Percentiles rank a stretch among this genome's conserved stretches.
Conservation (phyloP, 2,888 invertebrate species). For the Lysandra coridon region DNA sequence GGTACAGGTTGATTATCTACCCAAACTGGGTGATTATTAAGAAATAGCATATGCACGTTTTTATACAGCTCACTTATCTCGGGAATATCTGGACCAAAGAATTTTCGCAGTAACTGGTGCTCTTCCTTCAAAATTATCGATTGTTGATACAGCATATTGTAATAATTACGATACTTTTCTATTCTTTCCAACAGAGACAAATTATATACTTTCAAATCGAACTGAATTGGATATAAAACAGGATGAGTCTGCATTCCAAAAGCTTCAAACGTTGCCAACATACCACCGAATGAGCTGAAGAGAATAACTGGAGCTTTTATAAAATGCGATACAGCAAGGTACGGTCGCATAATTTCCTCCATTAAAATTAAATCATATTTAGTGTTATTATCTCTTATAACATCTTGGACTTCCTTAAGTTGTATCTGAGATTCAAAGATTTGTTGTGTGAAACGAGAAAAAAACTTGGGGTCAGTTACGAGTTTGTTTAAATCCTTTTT, state of each 20-base stretch:
- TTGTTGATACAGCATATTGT: neutral
- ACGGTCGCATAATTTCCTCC: conserved; percentile 15
- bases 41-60: conserved; percentile 30
- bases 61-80: conserved; percentile 24
- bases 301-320: conserved; percentile 24
- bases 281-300: conserved; percentile 28
- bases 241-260: conserved; percentile 24
- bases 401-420: neutral
- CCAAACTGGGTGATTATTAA: conserved; percentile 21
- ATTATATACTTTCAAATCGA: conserved; percentile 7
- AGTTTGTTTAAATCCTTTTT: neutral
- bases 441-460: neutral
- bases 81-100: conserved; percentile 17
- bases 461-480: neutral
- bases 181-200: conserved; percentile 9
- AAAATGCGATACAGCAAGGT: conserved; percentile 7
- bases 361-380: conserved; percentile 28
- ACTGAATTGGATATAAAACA: conserved; percentile 20
- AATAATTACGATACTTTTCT: conserved; percentile 7
- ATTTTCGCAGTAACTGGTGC: conserved; percentile 1
- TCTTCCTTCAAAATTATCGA: conserved; percentile 6
- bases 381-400: neutral
- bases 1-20: conserved; percentile 33
- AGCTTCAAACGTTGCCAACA: neutral
- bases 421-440: neutral